Evolutionary conservation across 1,140 invertebrate genomes (phyloP).

Genomic region (Vanessa tameamea): DNA sequence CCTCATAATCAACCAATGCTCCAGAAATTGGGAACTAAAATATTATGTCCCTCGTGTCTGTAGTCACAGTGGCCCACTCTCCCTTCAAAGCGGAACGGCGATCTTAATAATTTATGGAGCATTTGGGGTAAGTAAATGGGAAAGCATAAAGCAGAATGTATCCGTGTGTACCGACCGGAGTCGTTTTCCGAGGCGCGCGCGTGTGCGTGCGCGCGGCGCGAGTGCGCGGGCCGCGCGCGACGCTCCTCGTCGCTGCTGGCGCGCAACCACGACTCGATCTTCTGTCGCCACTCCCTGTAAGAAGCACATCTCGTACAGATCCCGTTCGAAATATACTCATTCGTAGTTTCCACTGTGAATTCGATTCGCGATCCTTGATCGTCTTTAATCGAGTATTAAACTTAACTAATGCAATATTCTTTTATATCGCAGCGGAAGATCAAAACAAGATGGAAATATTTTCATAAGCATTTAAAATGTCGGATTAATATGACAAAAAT

Average conservation of each 20-base stretch:
- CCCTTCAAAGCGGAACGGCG: too few species aligned
- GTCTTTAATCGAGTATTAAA: too few species aligned
- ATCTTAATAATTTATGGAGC: neutral
- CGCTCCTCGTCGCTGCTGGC: conserved; percentile 92
- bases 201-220: conserved; percentile 83
- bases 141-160: neutral
- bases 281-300: conserved; percentile 89
- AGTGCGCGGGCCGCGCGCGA: conserved; percentile 81
- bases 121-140: neutral
- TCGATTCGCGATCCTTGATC: too few species aligned
- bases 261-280: conserved; percentile 94
- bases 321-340: neutral
- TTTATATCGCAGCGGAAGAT: too few species aligned
- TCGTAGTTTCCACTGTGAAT: neutral
- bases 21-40: too few species aligned
- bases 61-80: too few species aligned
- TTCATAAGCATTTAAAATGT: too few species aligned
- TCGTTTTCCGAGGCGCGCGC: conserved; percentile 90
- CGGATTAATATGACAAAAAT: too few species aligned
- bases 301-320: neutral
- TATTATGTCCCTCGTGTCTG: too few species aligned
- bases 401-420: too few species aligned
- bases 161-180: conserved; percentile 82
- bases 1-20: too few species aligned
- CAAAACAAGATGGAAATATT: too few species aligned